phyloP scores from a whole-genome alignment of 1,140 invertebrate species.

The Drusus annulatus region DNA sequence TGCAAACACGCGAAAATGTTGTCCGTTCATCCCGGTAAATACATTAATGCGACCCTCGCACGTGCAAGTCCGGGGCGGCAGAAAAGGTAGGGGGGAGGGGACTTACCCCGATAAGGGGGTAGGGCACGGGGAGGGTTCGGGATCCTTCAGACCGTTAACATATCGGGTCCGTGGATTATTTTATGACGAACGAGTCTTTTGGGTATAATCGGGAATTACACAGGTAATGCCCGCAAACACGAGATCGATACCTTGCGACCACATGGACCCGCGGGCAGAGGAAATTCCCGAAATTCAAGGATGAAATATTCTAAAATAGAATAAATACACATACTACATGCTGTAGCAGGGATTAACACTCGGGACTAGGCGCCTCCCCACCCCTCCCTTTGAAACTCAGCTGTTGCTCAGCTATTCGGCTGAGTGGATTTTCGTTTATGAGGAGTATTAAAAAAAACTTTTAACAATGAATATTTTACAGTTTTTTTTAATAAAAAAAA shows the following conservation, averaged over 20 bases:
- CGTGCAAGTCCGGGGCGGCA: background rate
- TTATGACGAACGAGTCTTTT: slow-evolving; percentile 59
- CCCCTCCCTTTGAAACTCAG: no score
- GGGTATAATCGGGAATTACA: slow-evolving; percentile 58
- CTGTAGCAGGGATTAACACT: no score
- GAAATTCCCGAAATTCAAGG: no score
- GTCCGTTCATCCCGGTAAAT: slow-evolving; percentile 36
- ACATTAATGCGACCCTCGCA: slow-evolving; percentile 32
- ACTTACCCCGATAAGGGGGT: background rate
- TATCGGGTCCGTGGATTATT: slow-evolving; percentile 54
- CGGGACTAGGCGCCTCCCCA: no score
- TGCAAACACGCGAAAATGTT: slow-evolving; percentile 10
- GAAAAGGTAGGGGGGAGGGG: background rate
- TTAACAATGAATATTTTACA: no score
- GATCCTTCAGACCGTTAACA: slow-evolving; percentile 43
- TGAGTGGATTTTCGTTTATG: no score
- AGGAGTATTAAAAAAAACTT: no score
- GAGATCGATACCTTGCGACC: slow-evolving; percentile 48
- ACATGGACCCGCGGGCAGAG: background rate
- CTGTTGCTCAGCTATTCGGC: no score
- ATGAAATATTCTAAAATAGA: slow-evolving; percentile 10
- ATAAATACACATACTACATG: background rate
- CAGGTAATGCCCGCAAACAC: slow-evolving; percentile 55
- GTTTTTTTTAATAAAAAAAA: no score
- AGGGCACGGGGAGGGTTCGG: slow-evolving; percentile 11